Base-by-base conservation (phyloP, 2,113 vertebrate species). In the Pedetes capensis region DNA sequence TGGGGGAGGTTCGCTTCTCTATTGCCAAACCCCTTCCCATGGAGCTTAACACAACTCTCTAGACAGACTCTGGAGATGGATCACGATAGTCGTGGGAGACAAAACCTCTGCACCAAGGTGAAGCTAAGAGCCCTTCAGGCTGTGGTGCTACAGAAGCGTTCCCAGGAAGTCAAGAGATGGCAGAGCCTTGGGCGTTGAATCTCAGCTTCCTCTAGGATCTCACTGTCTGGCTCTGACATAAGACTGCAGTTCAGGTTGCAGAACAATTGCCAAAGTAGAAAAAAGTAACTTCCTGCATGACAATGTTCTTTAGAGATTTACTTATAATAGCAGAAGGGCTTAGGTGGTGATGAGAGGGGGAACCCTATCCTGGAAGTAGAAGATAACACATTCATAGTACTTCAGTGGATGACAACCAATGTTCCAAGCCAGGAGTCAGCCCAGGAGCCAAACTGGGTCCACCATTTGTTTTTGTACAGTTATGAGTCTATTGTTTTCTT, bases 11-110 rank as follows among this genome's bases (percentile, higher is more conserved):
- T 39, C 2, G 27, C 18, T 44, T 29, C 27, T 22, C 3, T 3
- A 8, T 4, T 14, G 6, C 12, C 18, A 53, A 69, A 6, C n/a
- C 17, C 0, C 0, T 11, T 80, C 13, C 17, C 39, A 14, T n/a
- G 1, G 25, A 53, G 23, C 22, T 75, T 37, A 34, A 55, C 74
- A 25, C 71, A 29, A 5, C 18, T 8, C 4, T 42, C 57, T n/a
- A 4, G 49, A 42, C 37, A 39, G 42, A 6, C 53, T 87, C 49
- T 75, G 71, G 44, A n/a, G 34, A 13, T 55, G n/a, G 17, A 27
- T 59, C 6, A 22, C 9, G 23, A 23, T 4, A 5, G 6, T 53
- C 20, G 76, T 7, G 44, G 47, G 23, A 86, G 42, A 51, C 3
- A 3, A 29, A 49, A 63, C 49, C 63, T 39, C 75, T 22, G 17